phyloP scores from a whole-genome alignment of 35 echinoderm and acorn worm species.

The Heliocidaris tuberculata region DNA sequence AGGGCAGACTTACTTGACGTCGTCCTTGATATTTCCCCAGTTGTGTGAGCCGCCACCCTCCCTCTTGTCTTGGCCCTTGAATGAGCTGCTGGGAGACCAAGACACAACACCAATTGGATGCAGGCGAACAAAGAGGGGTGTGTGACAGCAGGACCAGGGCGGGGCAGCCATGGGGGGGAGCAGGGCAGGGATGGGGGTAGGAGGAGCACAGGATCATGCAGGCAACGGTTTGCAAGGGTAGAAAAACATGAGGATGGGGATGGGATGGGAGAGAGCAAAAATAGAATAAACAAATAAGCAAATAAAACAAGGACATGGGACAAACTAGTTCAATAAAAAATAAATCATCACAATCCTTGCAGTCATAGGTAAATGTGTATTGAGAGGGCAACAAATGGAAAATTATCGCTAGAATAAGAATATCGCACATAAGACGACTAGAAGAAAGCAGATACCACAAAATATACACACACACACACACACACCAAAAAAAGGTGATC shows the following conservation, averaged over 20 bases:
- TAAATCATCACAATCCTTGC: not conserved
- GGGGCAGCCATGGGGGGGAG: not conserved
- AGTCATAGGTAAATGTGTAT: not conserved
- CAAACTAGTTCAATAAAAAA: not conserved
- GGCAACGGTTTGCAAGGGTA: not conserved
- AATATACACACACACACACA: not conserved
- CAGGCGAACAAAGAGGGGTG: not conserved
- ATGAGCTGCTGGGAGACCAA: slow-evolving; percentile 84
- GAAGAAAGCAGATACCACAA: not conserved
- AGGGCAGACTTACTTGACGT: slow-evolving; percentile 76
- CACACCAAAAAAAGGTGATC: not conserved
- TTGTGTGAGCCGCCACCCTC: slow-evolving; percentile 93
- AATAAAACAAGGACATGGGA: not conserved
- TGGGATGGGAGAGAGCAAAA: slow-evolving; percentile 17
- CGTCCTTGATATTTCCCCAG: slow-evolving; percentile 90
- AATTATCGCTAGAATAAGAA: not conserved
- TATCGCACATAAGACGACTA: not conserved
- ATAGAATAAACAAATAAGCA: slow-evolving; percentile 38
- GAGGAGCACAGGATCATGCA: not conserved
- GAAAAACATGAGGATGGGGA: not conserved
- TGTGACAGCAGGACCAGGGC: not conserved
- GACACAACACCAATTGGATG: slow-evolving; percentile 38
- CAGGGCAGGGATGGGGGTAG: not conserved
- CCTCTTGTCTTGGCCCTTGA: slow-evolving; percentile 94
- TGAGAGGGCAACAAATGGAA: not conserved